A percentile compares a stretch with the other conserved stretches of the same genome.
phyloP scores from a whole-genome alignment of 2,888 invertebrate genomes.

The Sinodicranocentrus sp. region DNA sequence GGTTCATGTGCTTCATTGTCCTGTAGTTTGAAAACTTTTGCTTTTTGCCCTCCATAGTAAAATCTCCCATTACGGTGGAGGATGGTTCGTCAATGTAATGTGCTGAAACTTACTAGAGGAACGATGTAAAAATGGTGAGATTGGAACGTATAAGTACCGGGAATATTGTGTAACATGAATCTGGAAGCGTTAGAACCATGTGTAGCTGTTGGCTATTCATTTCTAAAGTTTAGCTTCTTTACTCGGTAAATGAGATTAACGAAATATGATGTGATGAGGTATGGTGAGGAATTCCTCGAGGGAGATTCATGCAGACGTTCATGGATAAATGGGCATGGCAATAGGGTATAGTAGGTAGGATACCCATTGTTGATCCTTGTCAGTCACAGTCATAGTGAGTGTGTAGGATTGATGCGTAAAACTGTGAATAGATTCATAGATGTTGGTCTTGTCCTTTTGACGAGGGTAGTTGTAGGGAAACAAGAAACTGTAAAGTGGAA shows the following conservation, averaged over 20 bases:
- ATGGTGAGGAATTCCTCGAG: slow-evolving; percentile 16
- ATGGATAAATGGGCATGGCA: no score
- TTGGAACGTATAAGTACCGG: neutral
- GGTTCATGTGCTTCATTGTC: no score
- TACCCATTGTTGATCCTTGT: slow-evolving; percentile 34
- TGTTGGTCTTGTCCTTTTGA: neutral
- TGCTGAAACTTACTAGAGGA: neutral
- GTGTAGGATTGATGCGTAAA: slow-evolving; percentile 26
- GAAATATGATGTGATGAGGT: slow-evolving; percentile 5
- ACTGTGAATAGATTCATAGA: slow-evolving; percentile 7
- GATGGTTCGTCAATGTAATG: neutral
- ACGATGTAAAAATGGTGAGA: neutral
- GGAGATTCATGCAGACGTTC: slow-evolving; percentile 31
- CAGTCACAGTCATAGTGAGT: no score
- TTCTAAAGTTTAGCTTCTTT: no score
- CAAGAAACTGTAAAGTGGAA: slow-evolving; percentile 34
- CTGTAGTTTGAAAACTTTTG: no score
- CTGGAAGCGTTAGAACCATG: neutral
- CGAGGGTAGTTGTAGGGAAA: neutral
- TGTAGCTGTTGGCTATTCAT: no score
- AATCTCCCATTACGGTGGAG: no score
- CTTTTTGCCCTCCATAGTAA: no score
- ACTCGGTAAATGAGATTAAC: no score
- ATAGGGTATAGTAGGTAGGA: no score
- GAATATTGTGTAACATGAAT: neutral